A percentile compares a stretch with the other conserved stretches of the same genome.
These are phyloP conservation scores for Amphiura filiformis DNA, from an alignment of 35 echinoderm and acorn worm genomes.

Conservation along the genomic window DNA sequence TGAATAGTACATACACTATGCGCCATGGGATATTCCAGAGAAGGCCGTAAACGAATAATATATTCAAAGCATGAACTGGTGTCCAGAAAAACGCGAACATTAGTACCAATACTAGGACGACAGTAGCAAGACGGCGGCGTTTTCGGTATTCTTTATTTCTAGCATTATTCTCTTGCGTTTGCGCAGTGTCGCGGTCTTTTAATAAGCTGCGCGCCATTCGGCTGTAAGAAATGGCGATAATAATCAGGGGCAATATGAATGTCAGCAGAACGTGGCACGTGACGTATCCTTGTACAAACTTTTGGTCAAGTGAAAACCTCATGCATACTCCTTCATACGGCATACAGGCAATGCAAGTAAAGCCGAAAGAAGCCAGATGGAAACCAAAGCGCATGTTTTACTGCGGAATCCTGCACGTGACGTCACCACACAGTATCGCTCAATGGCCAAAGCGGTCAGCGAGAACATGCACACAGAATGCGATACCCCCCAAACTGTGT, in stretches of 20 bases:
- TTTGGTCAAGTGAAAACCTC: neutral
- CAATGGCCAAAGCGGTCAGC: constrained; percentile 36
- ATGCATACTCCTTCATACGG: constrained; percentile 1
- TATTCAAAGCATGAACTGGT: constrained; percentile 39
- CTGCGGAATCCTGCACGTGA: neutral
- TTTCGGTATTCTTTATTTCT: constrained; percentile 30
- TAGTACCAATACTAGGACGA: constrained; percentile 54
- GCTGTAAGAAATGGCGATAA: constrained; percentile 58
- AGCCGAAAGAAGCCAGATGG: constrained; percentile 61
- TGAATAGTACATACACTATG: neutral
- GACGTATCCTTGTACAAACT: constrained; percentile 13
- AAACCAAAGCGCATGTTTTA: neutral
- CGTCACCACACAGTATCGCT: constrained; percentile 43
- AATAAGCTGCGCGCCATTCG: constrained; percentile 47
- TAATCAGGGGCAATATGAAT: constrained; percentile 64
- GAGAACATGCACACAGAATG: constrained; percentile 46
- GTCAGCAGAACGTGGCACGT: constrained; percentile 30
- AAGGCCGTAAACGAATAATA: constrained; percentile 39
- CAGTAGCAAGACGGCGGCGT: constrained; percentile 48
- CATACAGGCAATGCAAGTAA: constrained; percentile 10
- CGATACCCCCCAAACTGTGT: neutral
- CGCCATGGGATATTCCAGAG: neutral
- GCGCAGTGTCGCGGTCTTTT: constrained; percentile 18
- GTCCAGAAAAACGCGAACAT: constrained; percentile 75
- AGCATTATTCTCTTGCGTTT: constrained; percentile 29